phyloP scores from a whole-genome alignment of 2,888 invertebrate genomes.

The Coleophora flavipennella region DNA sequence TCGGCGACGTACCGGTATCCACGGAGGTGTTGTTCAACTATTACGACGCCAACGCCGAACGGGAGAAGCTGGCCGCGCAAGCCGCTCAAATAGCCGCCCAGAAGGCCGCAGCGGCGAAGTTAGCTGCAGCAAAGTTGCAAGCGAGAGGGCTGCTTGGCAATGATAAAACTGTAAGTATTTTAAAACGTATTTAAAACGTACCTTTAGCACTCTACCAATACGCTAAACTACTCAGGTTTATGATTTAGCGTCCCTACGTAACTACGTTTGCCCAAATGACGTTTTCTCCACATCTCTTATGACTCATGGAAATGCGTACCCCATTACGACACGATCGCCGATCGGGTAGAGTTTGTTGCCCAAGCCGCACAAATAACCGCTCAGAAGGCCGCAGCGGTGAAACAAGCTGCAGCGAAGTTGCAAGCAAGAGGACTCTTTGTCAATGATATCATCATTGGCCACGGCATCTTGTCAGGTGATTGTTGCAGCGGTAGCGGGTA shows the following conservation, averaged over 20 bases:
- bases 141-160: constrained; percentile 30
- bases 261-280: no score
- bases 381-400: constrained; percentile 61
- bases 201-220: no score
- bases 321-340: constrained; percentile 67
- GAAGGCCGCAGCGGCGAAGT: constrained; percentile 58
- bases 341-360: constrained; percentile 51
- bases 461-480: no score
- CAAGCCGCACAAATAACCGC: constrained; percentile 62
- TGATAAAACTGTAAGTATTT: constrained; percentile 12
- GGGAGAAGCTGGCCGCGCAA: constrained; percentile 54
- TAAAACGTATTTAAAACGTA: no score
- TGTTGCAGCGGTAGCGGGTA: no score
- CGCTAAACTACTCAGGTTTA: no score
- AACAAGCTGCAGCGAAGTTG: constrained; percentile 47
- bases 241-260: no score
- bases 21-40: constrained; percentile 63
- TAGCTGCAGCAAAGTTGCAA: constrained; percentile 46
- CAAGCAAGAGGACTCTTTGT: constrained; percentile 29
- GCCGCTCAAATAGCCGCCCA: constrained; percentile 63
- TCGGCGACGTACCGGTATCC: constrained; percentile 66
- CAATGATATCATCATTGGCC: no score
- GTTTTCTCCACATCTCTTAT: no score
- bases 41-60: constrained; percentile 64
- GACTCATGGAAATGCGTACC: no score